phyloP scores from a whole-genome alignment of 2,113 vertebrate species.

The Ancistrus triradiatus region DNA sequence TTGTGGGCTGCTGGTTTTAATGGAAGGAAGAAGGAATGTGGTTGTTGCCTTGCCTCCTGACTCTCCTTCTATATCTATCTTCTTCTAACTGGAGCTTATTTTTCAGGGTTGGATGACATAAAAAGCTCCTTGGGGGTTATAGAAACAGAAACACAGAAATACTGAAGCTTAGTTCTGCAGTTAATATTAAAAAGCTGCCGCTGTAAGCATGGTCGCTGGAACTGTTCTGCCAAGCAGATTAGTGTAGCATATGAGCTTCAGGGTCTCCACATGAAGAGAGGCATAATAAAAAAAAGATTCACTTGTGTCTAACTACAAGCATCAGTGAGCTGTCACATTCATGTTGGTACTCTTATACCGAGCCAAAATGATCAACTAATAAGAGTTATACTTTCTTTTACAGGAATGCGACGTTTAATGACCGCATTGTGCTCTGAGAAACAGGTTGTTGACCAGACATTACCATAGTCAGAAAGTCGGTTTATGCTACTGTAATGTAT shows the following conservation, averaged over 20 bases:
- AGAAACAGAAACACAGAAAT: conserved; percentile 3
- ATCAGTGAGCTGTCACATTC: background rate
- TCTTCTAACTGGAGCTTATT: background rate
- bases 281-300: background rate
- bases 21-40: background rate
- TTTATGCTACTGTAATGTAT: too few species aligned
- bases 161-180: background rate
- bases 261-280: background rate
- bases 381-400: too few species aligned
- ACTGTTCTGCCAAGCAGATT: conserved; percentile 25
- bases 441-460: too few species aligned
- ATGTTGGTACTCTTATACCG: background rate
- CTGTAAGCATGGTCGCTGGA: background rate
- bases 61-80: background rate
- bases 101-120: conserved; percentile 15
- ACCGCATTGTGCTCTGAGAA: too few species aligned
- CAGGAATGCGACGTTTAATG: too few species aligned
- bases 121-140: conserved; percentile 31
- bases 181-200: conserved; percentile 6
- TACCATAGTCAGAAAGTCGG: too few species aligned
- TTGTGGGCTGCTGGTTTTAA: background rate
- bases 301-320: background rate
- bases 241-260: conserved; percentile 26
- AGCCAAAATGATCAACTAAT: background rate
- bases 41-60: background rate